Conservation (phyloP, 1,140 invertebrate species). For the Colletes gigas region DNA sequence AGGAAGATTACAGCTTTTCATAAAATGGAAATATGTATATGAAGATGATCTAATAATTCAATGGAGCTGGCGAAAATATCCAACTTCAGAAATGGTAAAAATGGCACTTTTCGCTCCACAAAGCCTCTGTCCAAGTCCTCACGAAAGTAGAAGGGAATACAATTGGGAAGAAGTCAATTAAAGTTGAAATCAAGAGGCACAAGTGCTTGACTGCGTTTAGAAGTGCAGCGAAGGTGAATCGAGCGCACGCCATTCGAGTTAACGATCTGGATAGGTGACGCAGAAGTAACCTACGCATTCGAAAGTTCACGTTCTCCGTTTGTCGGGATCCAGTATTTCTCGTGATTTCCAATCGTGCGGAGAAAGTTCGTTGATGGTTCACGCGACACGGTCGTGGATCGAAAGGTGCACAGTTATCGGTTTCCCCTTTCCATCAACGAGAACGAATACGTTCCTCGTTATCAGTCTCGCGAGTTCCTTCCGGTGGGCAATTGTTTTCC, state of each 20-base stretch:
- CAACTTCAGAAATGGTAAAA: not conserved
- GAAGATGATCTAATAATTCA: not conserved
- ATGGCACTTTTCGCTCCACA: too few relatives aligned
- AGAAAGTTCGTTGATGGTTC: constrained; percentile 27
- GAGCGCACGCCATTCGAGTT: constrained; percentile 3
- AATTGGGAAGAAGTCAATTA: too few relatives aligned
- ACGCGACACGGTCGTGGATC: not conserved
- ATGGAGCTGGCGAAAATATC: not conserved
- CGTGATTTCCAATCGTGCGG: constrained; percentile 1
- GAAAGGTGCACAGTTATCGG: constrained; percentile 7
- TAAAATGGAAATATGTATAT: too few relatives aligned
- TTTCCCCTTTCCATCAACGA: not conserved
- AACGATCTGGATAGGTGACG: constrained; percentile 29
- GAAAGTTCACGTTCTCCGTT: constrained; percentile 35
- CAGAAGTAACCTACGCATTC: constrained; percentile 34
- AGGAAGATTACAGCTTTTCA: too few relatives aligned
- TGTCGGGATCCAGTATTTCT: not conserved
- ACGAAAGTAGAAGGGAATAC: too few relatives aligned
- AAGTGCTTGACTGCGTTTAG: not conserved
- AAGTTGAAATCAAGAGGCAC: not conserved
- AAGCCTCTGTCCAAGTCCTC: too few relatives aligned
- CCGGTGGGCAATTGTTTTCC: not conserved
- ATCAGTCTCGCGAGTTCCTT: not conserved
- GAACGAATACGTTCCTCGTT: not conserved
- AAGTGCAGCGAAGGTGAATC: not conserved